Evolutionary conservation across 2,888 invertebrate species (phyloP).

Genomic region (Ypsolopha sequella): DNA sequence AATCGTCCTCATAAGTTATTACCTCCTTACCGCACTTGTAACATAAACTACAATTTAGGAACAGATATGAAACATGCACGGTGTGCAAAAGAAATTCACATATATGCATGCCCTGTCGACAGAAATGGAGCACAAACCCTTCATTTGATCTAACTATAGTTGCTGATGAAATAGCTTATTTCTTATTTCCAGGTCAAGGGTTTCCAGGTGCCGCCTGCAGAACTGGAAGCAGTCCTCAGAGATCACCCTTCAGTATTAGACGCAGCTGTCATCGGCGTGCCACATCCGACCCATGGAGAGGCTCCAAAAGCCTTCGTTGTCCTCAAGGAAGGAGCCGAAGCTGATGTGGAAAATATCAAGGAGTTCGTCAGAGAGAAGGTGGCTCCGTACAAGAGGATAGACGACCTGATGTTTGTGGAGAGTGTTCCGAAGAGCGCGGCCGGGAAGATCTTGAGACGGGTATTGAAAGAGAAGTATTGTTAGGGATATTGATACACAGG

Average conservation of each 20-base stretch:
- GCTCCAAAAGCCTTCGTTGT: conserved; percentile 14
- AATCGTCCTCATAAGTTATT: no score
- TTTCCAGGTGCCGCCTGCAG: conserved; percentile 83
- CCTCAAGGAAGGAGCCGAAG: conserved; percentile 14
- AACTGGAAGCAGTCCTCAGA: conserved; percentile 78
- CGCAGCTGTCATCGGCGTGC: conserved; percentile 81
- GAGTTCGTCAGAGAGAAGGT: conserved; percentile 10
- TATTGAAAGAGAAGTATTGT: conserved; percentile 50
- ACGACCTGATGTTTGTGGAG: conserved; percentile 52
- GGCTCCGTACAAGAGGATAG: conserved; percentile 14
- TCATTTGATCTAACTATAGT: no score
- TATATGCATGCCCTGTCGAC: no score
- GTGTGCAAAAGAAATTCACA: no score
- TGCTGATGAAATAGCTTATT: conserved; percentile 13
- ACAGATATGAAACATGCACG: no score
- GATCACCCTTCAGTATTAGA: conserved; percentile 77
- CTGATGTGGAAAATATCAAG: conserved; percentile 4
- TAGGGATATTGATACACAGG: conserved; percentile 10
- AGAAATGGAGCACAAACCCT: no score
- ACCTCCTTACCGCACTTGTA: no score
- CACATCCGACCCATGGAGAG: conserved; percentile 74
- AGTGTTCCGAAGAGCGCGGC: conserved; percentile 79
- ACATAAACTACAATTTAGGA: no score
- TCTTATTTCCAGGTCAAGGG: conserved; percentile 68
- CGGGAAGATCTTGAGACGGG: conserved; percentile 79